A percentile compares a stretch with the other conserved stretches of the same genome.
Conservation (phyloP, 30 jellyfish, hydroid and myxozoan genomes). For the Cassiopea andromeda region DNA sequence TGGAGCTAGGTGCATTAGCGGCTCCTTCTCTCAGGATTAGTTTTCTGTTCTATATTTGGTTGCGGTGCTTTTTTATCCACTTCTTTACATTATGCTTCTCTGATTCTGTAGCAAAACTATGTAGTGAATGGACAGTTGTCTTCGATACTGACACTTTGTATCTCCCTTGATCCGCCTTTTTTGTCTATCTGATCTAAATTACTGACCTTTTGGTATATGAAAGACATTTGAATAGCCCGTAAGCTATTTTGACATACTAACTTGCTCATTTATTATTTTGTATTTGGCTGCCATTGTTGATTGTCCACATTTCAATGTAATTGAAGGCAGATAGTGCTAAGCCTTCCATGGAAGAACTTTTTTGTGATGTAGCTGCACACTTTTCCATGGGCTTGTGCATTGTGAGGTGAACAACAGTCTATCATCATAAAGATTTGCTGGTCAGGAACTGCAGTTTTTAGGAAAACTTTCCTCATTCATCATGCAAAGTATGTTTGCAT, state of each 20-base stretch:
- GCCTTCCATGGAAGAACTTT: too few species aligned
- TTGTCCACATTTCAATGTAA: too few species aligned
- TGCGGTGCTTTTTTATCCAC: not conserved
- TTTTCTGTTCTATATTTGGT: not conserved
- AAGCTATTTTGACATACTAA: too few species aligned
- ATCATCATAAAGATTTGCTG: too few species aligned
- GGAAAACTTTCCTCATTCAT: too few species aligned
- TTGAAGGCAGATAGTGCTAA: too few species aligned
- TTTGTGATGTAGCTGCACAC: too few species aligned
- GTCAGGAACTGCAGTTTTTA: too few species aligned
- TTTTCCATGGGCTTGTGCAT: not conserved
- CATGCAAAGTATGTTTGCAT: too few species aligned
- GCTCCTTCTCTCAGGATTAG: not conserved
- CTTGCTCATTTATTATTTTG: too few species aligned
- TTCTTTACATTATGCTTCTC: not conserved
- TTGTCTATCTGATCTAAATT: not conserved
- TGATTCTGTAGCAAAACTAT: not conserved
- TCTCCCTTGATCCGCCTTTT: not conserved
- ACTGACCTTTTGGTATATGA: not conserved
- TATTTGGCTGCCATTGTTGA: too few species aligned
- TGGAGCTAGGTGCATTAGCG: not conserved
- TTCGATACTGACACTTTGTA: not conserved
- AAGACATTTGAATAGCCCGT: not conserved
- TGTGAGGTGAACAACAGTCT: not conserved
- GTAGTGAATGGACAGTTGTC: not conserved